Percentiles rank a stretch among this genome's conserved stretches.
These are phyloP conservation scores for Cyclopterus lumpus DNA, from an alignment of 2,797 vertebrate genomes.

Conservation along the genomic window DNA sequence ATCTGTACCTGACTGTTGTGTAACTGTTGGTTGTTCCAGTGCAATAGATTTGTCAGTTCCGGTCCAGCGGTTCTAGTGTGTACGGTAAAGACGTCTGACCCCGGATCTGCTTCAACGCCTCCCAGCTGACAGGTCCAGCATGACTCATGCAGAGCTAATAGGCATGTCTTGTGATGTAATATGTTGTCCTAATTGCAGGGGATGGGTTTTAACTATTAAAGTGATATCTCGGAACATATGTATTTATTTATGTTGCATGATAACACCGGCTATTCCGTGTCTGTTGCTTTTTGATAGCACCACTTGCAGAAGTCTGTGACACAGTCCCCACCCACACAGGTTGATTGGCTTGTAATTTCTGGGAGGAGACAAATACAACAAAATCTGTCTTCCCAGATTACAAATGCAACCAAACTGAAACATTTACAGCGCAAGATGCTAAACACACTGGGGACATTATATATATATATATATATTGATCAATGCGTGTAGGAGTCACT, in stretches of 20 bases:
- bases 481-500: constrained; percentile 45
- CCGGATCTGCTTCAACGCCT: constrained; percentile 54
- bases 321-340: neutral
- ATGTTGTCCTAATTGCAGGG: constrained; percentile 20
- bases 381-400: constrained; percentile 18
- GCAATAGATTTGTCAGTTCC: constrained; percentile 48
- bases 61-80: constrained; percentile 17
- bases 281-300: neutral
- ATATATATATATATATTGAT: too few relatives aligned
- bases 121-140: constrained; percentile 23
- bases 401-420: constrained; percentile 20
- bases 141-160: constrained; percentile 9
- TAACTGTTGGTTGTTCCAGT: constrained; percentile 39
- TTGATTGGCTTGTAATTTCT: constrained; percentile 21
- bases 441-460: constrained; percentile 12
- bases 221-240: neutral
- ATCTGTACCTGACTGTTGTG: constrained; percentile 28
- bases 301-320: neutral
- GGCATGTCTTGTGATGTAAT: neutral
- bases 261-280: neutral
- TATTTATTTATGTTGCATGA: constrained; percentile 4
- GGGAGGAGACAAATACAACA: neutral
- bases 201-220: constrained; percentile 28
- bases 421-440: constrained; percentile 5
- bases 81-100: constrained; percentile 53